A percentile compares a stretch with the other conserved stretches of the same genome.
These are phyloP conservation scores for Dicaeum eximium DNA, from an alignment of 2,113 vertebrate genomes.

Conservation along the genomic window DNA sequence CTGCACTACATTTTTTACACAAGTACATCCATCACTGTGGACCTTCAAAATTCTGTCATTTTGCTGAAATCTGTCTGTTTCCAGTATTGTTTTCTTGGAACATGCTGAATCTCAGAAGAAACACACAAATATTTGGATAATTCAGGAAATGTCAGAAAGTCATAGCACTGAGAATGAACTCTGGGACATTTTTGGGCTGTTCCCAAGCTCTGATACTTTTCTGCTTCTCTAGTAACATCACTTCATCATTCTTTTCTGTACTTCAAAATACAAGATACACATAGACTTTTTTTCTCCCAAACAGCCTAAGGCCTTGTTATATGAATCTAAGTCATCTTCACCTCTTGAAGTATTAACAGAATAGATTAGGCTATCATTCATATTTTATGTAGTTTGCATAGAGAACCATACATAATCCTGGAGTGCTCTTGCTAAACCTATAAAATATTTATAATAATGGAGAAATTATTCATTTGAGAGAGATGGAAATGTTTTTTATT, in stretches of 20 bases:
- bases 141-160: constrained; percentile 24
- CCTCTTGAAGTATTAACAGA: constrained; percentile 5
- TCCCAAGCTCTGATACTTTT: background rate
- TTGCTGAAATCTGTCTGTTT: background rate
- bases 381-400: constrained; percentile 18
- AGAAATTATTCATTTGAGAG: background rate
- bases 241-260: constrained; percentile 8
- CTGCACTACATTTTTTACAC: background rate
- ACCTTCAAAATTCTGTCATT: background rate
- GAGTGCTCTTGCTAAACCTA: background rate
- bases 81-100: background rate
- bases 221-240: background rate
- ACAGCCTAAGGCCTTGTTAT: background rate
- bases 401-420: background rate
- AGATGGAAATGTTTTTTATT: background rate
- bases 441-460: constrained; percentile 1
- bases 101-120: constrained; percentile 12
- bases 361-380: background rate
- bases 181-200: background rate
- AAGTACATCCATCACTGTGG: background rate
- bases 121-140: constrained; percentile 45
- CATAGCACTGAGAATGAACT: background rate
- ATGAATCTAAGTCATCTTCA: background rate
- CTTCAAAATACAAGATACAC: background rate
- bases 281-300: background rate